Conservation (phyloP, 1,140 invertebrate species). For the Caenorhabditis brenneri region DNA sequence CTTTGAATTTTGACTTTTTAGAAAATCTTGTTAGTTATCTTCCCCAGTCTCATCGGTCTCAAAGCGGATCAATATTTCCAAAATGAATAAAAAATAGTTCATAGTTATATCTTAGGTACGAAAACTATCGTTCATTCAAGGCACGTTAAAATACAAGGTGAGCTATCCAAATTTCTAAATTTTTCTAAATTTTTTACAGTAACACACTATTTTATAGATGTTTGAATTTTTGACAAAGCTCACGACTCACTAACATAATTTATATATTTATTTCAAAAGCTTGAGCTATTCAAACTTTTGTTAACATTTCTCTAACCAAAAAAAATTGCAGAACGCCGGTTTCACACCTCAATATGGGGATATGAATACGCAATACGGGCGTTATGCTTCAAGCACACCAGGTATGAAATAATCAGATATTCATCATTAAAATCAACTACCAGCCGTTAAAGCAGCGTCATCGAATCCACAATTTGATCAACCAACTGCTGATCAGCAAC, state of each 20-base stretch:
- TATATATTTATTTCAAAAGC: conserved; percentile 9
- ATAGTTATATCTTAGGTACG: conserved; percentile 27
- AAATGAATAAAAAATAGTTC: no score
- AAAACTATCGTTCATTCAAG: conserved; percentile 41
- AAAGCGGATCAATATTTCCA: no score
- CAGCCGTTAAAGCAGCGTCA: conserved; percentile 38
- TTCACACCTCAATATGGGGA: conserved; percentile 45
- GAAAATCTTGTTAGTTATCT: no score
- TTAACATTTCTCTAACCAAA: neutral
- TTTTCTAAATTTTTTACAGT: neutral
- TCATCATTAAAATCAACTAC: neutral
- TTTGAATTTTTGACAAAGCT: neutral
- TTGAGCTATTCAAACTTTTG: neutral
- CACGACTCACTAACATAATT: conserved; percentile 8
- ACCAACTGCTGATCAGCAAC: conserved; percentile 6
- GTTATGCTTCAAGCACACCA: conserved; percentile 13
- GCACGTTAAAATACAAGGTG: conserved; percentile 25
- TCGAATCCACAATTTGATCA: conserved; percentile 40
- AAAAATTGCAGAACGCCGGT: conserved; percentile 25
- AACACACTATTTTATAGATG: neutral
- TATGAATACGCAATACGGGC: conserved; percentile 47
- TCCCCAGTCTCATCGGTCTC: no score
- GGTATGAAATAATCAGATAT: conserved; percentile 15
- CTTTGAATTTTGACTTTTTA: no score
- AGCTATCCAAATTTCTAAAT: neutral